Base-by-base conservation (phyloP, 1,140 invertebrate species). In the Neelides sp. region DNA sequence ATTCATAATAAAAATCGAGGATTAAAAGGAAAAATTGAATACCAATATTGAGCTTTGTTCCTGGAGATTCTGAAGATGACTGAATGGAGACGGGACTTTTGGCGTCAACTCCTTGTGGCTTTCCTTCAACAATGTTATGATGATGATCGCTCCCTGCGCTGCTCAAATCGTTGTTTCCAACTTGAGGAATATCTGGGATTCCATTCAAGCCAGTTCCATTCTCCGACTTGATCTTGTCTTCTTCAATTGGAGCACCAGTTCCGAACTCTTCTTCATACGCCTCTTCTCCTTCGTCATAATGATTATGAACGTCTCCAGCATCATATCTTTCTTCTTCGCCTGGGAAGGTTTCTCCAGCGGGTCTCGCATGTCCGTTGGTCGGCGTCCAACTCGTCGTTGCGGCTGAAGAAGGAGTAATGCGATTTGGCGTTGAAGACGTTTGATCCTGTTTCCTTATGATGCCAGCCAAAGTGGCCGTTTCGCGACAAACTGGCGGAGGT, bases 401-500 rank as follows among this genome's bases (percentile, higher is more conserved):
- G 1, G 15, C 30, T 13, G 10, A 17, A 10, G 19, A 19, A 40
- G 8, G 7, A 40, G 10, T 19, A 3, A 32, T 23, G 2, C 26
- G 27, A 35, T 7, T 36, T 22, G 8, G 32, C n/a, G 12, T 55
- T 15, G 58, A 62, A 13, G 64, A 53, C 8, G 69, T 47, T 42
- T 66, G 56, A 12, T 61, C 37, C 1, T 68, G 64, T 4, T 51
- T 34, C 37, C 62, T 35, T 10, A 40, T 23, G 23, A 36, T 24
- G 34, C 24, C 35, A 1, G 52, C 39, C 23, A 24, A 35, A 12
- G 19, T 28, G 12, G 34, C 37, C 48, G 37, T 17, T 63, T 62
- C 54, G 55, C 63, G 58, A 50, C 48, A 61, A 50, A 52, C 43
- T 1, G 87, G 87, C 19, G 82, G 68, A 0, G 75, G 69, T 35